Base-by-base conservation (phyloP, 2,888 invertebrate species). In the Monopis laevigella region DNA sequence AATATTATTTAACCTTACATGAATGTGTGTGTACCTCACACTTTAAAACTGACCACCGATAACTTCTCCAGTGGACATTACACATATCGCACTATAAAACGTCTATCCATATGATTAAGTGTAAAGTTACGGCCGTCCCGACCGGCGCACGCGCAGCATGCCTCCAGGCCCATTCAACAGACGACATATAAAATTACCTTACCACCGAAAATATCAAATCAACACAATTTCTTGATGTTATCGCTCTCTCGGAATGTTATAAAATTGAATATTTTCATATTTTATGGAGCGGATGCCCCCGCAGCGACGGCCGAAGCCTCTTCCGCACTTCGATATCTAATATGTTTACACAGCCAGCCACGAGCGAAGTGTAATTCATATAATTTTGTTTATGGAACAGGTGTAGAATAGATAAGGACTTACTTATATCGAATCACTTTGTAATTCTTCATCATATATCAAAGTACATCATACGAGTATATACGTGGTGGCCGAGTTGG, bases 121-220 rank as follows among this genome's bases (percentile, higher is more conserved):
- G 77, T 71, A 73, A 75, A 77, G 73, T 77, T 75, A 75, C 67
- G 72, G 69, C 60, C 60, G 59, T 59, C 54, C 62, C 62, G 55
- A 30, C 14, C 65, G 68, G 32, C n/a, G 64, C 62, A 57, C 65
- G 62, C 78, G 59, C 78, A 73, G 77, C 77, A 55, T 66, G 77
- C 60, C 57, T 43, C 55, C 70, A 52, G 49, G 49, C 65, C 73
- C 77, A 77, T 74, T 73, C 73, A 72, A 62, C 58, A 58, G 46
- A 54, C 58, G 54, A 45, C 55, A 59, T 66, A 71, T 74, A 70
- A 71, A 60, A 70, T 78, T 75, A 75, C 77, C 64, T 71, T 67
- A 72, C 69, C 72, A 73, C 75, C 75, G 72, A 77, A 77, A 78
- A 74, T 72, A 75, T 77, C 74, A 75, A 75, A 72, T 77, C 77